Evolutionary conservation across 2,797 vertebrate species (phyloP).

Genomic region (Chloroceryle amazona): DNA sequence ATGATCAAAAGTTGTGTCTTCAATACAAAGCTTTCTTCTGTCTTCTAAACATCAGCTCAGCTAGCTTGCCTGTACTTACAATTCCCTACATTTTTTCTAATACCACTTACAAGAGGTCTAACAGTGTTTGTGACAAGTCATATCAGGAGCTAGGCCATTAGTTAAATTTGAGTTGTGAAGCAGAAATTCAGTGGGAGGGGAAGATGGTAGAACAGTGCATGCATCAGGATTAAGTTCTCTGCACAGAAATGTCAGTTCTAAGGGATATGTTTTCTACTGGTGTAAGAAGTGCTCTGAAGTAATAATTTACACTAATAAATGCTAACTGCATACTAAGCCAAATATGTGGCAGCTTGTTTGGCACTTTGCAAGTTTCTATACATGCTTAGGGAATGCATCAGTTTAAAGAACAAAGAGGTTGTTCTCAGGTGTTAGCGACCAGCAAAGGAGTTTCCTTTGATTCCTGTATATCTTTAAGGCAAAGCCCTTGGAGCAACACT

Average conservation of each 20-base stretch:
- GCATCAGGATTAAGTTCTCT: background rate
- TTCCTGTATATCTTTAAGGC: background rate
- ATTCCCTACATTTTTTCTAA: background rate
- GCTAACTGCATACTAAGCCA: background rate
- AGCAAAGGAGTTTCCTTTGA: background rate
- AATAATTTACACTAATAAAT: background rate
- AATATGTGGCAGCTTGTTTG: background rate
- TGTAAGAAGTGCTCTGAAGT: background rate
- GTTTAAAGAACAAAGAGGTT: background rate
- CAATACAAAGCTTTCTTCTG: background rate
- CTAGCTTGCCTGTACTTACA: background rate
- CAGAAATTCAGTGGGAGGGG: background rate
- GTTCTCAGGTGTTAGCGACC: background rate
- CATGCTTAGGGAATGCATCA: background rate
- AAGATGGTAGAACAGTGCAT: background rate
- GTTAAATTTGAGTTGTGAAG: background rate
- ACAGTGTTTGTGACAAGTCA: background rate
- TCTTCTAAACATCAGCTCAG: background rate
- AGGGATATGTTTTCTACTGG: background rate
- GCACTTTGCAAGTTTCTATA: background rate
- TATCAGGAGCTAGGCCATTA: background rate
- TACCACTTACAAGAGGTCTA: background rate
- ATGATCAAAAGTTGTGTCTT: background rate
- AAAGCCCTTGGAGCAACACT: background rate
- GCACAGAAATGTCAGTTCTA: background rate